Base-by-base conservation (phyloP, 1,140 invertebrate species). In the Cryptotermes secundus region DNA sequence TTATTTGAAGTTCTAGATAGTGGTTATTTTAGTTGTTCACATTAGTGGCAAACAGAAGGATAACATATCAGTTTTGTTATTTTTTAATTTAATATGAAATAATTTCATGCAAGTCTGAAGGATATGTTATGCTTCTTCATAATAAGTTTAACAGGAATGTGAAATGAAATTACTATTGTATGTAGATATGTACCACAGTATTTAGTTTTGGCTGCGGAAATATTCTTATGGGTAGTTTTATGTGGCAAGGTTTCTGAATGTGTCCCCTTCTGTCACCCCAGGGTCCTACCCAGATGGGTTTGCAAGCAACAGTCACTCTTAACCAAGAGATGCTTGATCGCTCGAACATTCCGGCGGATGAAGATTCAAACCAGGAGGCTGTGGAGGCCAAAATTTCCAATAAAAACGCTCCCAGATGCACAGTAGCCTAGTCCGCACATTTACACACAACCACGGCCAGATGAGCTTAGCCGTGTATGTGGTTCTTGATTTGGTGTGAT, bases 191-290 rank as follows among this genome's bases (percentile, higher is more conserved):
- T 45, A 59, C 53, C n/a, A 24, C 53, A 59, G 31, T 59, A 82
- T 45, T 81, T 80, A 34, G 59, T 84, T 84, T 84, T 31, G 59
- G 7, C n/a, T 26, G 26, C 26, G 59, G n/a, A 72, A 72, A n/a
- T n/a, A 10, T 72, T 31, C n/a, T 72, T n/a, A 9, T 72, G 26
- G 59, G 59, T 72, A 49, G 35, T 65, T 85, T 84, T 65, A 49
- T 81, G 42, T 84, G 80, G 83, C 45, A 85, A 80, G 49, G 82
- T 83, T 86, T 85, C 86, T 86, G 86, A 86, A 86, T 86, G 65
- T 86, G 59, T 85, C 84, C 86, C 86, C 86, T 86, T 86, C 86
- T 86, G 85, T 86, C 85, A 83, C 85, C 86, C 85, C 86, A 86
- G 86, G 86, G 83, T 85, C 86, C 84, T 84, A 80, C 84, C 85